These are phyloP conservation scores for Clavelina lepadiformis DNA, from an alignment of 23 tunicate genomes.

Conservation along the genomic window DNA sequence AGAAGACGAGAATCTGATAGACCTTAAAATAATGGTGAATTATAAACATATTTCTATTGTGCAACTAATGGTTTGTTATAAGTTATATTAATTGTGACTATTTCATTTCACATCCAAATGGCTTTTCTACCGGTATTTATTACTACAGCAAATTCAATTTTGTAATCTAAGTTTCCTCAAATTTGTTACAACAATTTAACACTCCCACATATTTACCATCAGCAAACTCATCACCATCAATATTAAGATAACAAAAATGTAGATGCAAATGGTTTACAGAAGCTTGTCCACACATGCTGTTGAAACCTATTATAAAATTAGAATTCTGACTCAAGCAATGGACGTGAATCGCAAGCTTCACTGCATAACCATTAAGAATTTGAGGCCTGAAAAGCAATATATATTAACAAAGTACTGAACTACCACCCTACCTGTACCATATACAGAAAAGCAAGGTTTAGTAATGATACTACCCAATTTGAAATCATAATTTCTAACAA, in stretches of 20 bases:
- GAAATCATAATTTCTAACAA: neutral
- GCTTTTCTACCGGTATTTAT: too few relatives aligned
- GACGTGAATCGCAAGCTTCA: slow-evolving; percentile 23
- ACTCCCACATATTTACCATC: too few relatives aligned
- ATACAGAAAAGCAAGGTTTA: neutral
- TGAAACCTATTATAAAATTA: slow-evolving; percentile 26
- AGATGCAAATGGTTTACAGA: slow-evolving; percentile 44
- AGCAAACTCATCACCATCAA: neutral
- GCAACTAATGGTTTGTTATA: too few relatives aligned
- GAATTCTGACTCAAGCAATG: slow-evolving; percentile 5
- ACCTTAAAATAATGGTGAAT: too few relatives aligned
- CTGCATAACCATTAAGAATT: slow-evolving; percentile 14
- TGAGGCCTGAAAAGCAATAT: slow-evolving; percentile 17
- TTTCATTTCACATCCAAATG: too few relatives aligned
- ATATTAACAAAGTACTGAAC: neutral
- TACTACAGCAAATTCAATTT: too few relatives aligned
- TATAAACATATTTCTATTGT: too few relatives aligned
- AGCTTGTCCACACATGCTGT: slow-evolving; percentile 47
- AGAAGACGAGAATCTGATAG: neutral
- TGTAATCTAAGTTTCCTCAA: too few relatives aligned
- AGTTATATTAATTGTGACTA: too few relatives aligned
- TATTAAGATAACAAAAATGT: slow-evolving; percentile 21
- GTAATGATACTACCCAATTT: neutral
- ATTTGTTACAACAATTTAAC: too few relatives aligned
- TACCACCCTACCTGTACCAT: neutral